phyloP scores from a whole-genome alignment of 2,113 vertebrate genomes.

The Serilophus lunatus region DNA sequence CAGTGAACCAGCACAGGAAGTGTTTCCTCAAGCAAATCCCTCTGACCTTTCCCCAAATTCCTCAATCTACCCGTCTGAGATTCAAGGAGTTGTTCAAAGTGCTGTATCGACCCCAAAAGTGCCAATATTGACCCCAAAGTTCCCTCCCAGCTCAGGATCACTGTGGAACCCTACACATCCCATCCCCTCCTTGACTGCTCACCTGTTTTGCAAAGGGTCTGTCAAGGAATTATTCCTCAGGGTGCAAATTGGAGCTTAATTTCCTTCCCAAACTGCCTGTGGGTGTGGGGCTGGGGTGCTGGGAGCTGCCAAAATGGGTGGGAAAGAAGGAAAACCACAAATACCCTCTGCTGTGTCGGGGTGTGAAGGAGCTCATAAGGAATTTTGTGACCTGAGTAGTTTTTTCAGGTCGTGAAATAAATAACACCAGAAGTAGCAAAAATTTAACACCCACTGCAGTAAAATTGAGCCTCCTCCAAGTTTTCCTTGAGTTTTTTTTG shows the following conservation, averaged over 20 bases:
- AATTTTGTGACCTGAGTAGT: fast-evolving
- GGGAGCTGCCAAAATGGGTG: background rate
- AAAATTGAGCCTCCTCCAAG: background rate
- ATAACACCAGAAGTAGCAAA: fast-evolving
- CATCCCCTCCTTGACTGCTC: too few relatives aligned
- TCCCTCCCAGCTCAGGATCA: background rate
- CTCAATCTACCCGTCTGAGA: fast-evolving
- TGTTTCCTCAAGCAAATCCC: background rate
- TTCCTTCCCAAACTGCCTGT: background rate
- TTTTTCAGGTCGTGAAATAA: background rate
- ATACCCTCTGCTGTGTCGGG: fast-evolving
- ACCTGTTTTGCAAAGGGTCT: background rate
- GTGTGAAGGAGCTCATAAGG: background rate
- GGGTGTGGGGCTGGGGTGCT: background rate
- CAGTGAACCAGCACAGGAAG: background rate
- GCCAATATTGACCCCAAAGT: background rate
- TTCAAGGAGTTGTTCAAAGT: fast-evolving
- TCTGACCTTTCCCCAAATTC: background rate
- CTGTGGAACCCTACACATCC: fast-evolving
- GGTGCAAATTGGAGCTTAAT: fast-evolving
- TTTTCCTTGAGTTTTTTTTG: background rate
- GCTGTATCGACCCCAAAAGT: background rate
- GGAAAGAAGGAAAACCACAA: background rate
- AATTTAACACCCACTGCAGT: fast-evolving
- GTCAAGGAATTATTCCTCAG: background rate